A percentile compares a stretch with the other conserved stretches of the same genome.
phyloP scores from a whole-genome alignment of 2,113 vertebrate species.

The Cinclus cinclus region DNA sequence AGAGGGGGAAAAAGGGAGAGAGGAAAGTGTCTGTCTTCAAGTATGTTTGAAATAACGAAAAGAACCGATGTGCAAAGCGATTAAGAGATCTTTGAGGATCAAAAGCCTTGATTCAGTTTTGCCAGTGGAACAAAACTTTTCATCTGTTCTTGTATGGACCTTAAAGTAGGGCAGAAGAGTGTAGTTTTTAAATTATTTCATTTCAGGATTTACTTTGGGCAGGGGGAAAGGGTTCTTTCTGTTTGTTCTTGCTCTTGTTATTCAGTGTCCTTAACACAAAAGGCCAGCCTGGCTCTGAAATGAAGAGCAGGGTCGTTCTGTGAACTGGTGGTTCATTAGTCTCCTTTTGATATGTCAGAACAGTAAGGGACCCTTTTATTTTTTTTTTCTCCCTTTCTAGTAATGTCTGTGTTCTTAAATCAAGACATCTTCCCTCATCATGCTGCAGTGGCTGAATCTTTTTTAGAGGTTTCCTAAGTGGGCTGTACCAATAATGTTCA shows the following conservation, averaged over 20 bases:
- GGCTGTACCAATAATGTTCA: conserved; percentile 32
- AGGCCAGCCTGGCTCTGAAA: conserved; percentile 68
- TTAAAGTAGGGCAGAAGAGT: conserved; percentile 76
- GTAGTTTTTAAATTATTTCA: conserved; percentile 68
- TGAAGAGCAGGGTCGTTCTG: conserved; percentile 51
- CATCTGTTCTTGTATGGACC: conserved; percentile 71
- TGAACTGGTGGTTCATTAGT: conserved; percentile 57
- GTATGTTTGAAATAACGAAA: conserved; percentile 68
- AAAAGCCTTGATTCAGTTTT: conserved; percentile 66
- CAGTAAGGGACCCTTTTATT: conserved; percentile 66
- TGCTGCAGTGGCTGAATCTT: conserved; percentile 7
- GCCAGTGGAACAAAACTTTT: conserved; percentile 61
- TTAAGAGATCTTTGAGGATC: conserved; percentile 72
- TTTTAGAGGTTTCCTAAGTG: conserved; percentile 54
- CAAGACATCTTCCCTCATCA: conserved; percentile 57
- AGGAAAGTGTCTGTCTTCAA: conserved; percentile 37
- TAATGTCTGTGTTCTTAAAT: conserved; percentile 69
- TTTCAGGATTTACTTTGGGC: conserved; percentile 73
- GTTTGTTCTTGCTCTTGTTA: conserved; percentile 73
- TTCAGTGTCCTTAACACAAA: conserved; percentile 64
- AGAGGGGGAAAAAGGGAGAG: background rate
- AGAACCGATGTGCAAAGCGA: conserved; percentile 59
- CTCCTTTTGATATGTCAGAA: conserved; percentile 72
- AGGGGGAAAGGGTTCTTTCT: conserved; percentile 67
- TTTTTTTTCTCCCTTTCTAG: conserved; percentile 64